phyloP scores from a whole-genome alignment of 2,113 vertebrate genomes.

The Ancistrus triradiatus region DNA sequence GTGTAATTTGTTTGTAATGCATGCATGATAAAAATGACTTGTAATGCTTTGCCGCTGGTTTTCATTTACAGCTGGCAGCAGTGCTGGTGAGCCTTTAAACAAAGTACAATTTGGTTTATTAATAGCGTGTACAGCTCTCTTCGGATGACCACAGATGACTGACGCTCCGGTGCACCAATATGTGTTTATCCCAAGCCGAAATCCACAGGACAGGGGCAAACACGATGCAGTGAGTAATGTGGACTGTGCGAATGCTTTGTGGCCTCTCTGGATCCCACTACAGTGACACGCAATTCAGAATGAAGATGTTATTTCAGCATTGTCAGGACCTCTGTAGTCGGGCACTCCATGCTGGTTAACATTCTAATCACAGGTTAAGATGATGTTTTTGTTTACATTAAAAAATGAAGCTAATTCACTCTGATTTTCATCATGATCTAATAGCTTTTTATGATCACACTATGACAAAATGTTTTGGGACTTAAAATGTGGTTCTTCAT shows the following conservation, averaged over 20 bases:
- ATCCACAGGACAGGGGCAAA: not conserved
- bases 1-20: too few relatives aligned
- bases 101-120: too few relatives aligned
- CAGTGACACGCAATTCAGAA: not conserved
- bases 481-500: not conserved
- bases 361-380: conserved; percentile 1
- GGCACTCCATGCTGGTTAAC: not conserved
- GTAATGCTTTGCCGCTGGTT: too few relatives aligned
- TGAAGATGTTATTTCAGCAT: conserved; percentile 6
- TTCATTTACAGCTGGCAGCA: too few relatives aligned
- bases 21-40: too few relatives aligned
- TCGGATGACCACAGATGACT: too few relatives aligned
- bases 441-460: not conserved
- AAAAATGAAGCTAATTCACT: not conserved
- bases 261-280: conserved; percentile 5
- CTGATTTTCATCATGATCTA: not conserved
- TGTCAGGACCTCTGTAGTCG: not conserved
- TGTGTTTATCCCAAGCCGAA: conserved; percentile 10
- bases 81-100: too few relatives aligned
- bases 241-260: conserved; percentile 18
- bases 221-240: conserved; percentile 11
- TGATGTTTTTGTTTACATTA: not conserved
- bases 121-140: too few relatives aligned
- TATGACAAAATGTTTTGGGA: conserved; percentile 6
- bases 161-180: not conserved